These are phyloP conservation scores for Crypturellus undulatus DNA, from an alignment of 2,113 vertebrate genomes.

Conservation along the genomic window DNA sequence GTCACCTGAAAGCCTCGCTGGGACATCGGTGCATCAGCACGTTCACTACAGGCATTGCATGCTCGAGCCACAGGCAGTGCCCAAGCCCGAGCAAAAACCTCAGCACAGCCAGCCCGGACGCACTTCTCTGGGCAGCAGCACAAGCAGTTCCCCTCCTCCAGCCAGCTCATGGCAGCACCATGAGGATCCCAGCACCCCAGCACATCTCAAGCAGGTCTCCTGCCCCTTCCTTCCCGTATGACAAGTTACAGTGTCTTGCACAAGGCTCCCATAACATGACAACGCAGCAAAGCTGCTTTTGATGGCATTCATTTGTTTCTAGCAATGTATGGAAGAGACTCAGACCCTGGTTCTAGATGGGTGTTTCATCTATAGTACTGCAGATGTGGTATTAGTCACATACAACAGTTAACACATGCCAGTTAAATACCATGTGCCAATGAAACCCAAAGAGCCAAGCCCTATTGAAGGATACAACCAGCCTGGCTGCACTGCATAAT, in stretches of 20 bases:
- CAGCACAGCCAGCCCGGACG: background rate
- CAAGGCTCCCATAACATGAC: background rate
- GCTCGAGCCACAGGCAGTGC: background rate
- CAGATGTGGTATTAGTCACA: background rate
- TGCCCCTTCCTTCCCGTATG: background rate
- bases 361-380: background rate
- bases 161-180: background rate
- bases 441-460: background rate
- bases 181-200: background rate
- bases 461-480: background rate
- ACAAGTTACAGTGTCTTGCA: background rate
- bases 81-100: background rate
- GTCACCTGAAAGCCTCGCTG: background rate
- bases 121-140: background rate
- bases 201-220: background rate
- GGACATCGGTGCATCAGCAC: background rate
- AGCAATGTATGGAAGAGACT: background rate
- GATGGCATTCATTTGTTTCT: background rate
- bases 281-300: background rate
- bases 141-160: background rate
- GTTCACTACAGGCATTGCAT: fast-evolving
- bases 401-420: background rate
- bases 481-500: background rate
- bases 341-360: background rate
- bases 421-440: background rate